Base-by-base conservation (phyloP, 2,113 vertebrate genomes). In the Pantherophis guttatus region DNA sequence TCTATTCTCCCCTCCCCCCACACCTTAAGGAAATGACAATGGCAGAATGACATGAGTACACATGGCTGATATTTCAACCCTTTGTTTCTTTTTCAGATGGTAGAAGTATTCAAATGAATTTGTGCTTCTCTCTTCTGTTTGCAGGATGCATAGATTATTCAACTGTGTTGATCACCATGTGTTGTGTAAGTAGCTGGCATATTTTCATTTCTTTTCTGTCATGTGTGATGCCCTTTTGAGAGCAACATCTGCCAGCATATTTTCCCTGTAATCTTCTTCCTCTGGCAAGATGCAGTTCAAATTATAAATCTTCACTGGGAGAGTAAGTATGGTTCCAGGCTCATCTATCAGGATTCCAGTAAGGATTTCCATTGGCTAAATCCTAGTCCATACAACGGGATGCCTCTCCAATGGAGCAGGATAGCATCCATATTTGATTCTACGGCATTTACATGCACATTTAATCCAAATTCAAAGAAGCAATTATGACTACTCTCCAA, bases 161-260 rank as follows among this genome's bases (percentile, higher is more conserved):
- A 48, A 15, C 2, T 94, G 75, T 44, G 39, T 44, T 94, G 95
- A 95, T 95, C 81, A 93, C 54, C 39, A 26, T 88, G 62, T 52
- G 0, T 0, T 88, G 0, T 90, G 10, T 57, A 54, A 92, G 91
- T 93, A 86, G 7, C 24, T 94, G 62, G 52, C 0, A 0, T 65
- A 85, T 54, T 95, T 90, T 91, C 91, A 93, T 86, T 94, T 93
- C 92, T 95, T 95, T 96, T 50, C 58, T 50, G 17, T 95, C 95
- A 62, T 93, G 95, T 85, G 90, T 86, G 75, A 93, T 89, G 24
- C 91, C 94, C 52, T 91, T 87, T 91, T 96, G 90, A 89, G 95
- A 91, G 87, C 91, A 86, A 90, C 89, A 95, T 94, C 93, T 96
- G 88, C 93, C 94, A 50, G 92, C 95, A 96, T 11, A 21, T 95